Base-by-base conservation (phyloP, 2,888 invertebrate genomes). In the Blastobasis lacticolella region DNA sequence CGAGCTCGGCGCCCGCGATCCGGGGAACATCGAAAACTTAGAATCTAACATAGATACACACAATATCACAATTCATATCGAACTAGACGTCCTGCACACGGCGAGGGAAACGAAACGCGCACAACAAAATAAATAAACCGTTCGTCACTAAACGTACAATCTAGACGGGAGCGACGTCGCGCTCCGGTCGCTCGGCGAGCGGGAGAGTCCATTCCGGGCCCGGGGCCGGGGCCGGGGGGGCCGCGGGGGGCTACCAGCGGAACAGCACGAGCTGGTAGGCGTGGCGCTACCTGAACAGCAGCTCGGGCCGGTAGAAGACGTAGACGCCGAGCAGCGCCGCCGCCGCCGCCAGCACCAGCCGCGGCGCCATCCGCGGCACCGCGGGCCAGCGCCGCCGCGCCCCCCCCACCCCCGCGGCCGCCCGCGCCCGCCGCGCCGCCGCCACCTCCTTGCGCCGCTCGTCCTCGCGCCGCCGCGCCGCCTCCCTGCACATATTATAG, bases 311-410 rank as follows among this genome's bases (percentile, higher is more conserved):
- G 78, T 89, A 90, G 81, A 90, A 91, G 43, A 90, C 89, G 73
- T 89, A 90, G 56, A 90, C 85, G 61, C 91, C 91, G 54, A 91
- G 67, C 48, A 91, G 74, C 55, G 90, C 84, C 0, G 91, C 89
- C 45, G 91, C 91, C 9, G 90, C 85, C 5, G 81, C 78, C 41
- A 84, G 79, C 57, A 88, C 66, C 51, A 83, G 73, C 66, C 89
- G 88, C 64, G 84, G 66, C 62, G 77, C 62, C 51, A 63, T 70
- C 62, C 86, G 63, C 64, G 59, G 41, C 54, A 8, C 46, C 54
- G 60, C 38, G 23, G 23, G 8, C 45, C 40, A 5, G 48, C 44
- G 23, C 37, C 9, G 54, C 42, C 59, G 61, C 10, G 71, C 4
- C 0, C 71, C 68, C 10, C 54, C 54, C 7, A 53, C 46, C 60